Conservation (phyloP, 2,797 vertebrate genomes). For the Sorex maritimensis region DNA sequence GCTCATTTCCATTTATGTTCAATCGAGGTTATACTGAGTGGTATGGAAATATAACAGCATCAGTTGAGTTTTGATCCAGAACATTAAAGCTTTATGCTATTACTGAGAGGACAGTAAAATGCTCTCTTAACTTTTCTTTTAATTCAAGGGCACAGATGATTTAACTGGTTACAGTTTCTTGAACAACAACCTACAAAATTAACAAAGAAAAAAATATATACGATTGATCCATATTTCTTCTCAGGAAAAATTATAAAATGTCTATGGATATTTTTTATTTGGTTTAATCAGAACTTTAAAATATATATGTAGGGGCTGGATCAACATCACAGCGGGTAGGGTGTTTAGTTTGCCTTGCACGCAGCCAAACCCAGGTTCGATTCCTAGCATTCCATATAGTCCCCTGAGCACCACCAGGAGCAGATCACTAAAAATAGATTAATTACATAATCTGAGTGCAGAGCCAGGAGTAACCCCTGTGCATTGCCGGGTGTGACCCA, state of each 20-base stretch:
- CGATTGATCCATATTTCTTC: conserved; percentile 20
- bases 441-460: too few species aligned
- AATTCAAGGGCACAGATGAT: not conserved
- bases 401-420: too few species aligned
- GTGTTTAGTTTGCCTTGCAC: too few species aligned
- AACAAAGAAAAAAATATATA: not conserved
- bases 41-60: not conserved
- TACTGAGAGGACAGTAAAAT: not conserved
- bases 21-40: not conserved
- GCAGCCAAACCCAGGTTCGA: too few species aligned
- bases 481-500: too few species aligned
- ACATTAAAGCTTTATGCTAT: not conserved
- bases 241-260: not conserved
- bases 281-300: not conserved
- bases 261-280: not conserved
- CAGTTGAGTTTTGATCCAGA: conserved; percentile 6
- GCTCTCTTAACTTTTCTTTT: not conserved
- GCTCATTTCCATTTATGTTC: conserved; percentile 53
- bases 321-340: too few species aligned
- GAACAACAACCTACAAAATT: conserved; percentile 16
- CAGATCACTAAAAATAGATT: too few species aligned
- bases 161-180: not conserved
- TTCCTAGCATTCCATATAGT: too few species aligned
- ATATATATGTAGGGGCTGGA: not conserved
- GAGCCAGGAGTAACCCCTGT: too few species aligned